A percentile compares a stretch with the other conserved stretches of the same genome.
Evolutionary conservation across 2,888 invertebrate species (phyloP).

Genomic region (Drosophila borborema): DNA sequence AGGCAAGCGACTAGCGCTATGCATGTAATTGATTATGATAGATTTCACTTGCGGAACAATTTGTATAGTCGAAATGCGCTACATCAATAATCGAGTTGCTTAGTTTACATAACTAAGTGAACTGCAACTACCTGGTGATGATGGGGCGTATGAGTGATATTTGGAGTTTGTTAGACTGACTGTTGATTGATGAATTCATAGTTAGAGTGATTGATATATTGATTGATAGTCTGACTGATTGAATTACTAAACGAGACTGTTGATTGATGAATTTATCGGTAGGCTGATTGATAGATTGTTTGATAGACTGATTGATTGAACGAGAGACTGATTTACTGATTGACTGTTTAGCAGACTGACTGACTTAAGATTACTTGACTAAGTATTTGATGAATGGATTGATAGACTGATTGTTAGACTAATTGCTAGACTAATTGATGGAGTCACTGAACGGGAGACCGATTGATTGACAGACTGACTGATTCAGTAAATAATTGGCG

Average conservation of each 20-base stretch:
- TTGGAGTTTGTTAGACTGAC: not conserved
- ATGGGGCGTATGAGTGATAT: slow-evolving; percentile 22
- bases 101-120: not conserved
- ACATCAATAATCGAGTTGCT: slow-evolving; percentile 12
- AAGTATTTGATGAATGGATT: not conserved
- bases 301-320: not conserved
- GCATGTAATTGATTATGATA: slow-evolving; percentile 47
- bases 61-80: slow-evolving; percentile 20
- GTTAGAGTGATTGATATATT: not conserved
- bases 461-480: not conserved
- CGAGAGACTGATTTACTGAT: not conserved
- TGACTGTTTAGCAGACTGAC: too few relatives aligned
- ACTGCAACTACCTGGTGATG: not conserved
- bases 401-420: not conserved
- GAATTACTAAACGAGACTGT: not conserved
- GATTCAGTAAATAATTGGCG: not conserved
- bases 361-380: not conserved
- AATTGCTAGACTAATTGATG: not conserved
- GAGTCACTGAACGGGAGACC: not conserved
- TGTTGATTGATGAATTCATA: not conserved
- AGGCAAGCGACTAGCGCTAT: slow-evolving; percentile 23
- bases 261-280: not conserved
- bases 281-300: too few relatives aligned
- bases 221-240: not conserved
- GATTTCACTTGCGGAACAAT: slow-evolving; percentile 8